Conservation (phyloP, 2,888 invertebrate genomes). For the Drosophila siamana region DNA sequence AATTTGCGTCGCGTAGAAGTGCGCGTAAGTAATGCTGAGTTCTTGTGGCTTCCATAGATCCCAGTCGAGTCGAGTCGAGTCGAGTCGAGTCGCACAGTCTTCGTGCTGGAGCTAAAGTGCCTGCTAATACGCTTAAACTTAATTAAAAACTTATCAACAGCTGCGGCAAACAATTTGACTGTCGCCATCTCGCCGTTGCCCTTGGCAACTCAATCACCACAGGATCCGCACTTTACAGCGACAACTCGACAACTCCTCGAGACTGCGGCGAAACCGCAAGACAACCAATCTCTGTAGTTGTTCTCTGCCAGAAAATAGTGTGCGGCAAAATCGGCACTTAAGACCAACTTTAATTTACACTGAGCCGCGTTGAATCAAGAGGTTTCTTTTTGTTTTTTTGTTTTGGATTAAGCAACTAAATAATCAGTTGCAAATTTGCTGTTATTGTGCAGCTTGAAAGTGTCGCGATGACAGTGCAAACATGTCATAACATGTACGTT, state of each 20-base stretch:
- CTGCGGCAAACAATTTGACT: slow-evolving; percentile 68
- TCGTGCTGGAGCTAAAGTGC: slow-evolving; percentile 49
- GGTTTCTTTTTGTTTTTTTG: too few relatives aligned
- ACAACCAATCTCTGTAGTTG: background rate
- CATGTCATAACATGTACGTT: slow-evolving; percentile 70
- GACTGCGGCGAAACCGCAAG: slow-evolving; percentile 8
- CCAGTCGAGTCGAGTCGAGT: background rate
- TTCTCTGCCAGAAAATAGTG: background rate
- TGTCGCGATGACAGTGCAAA: slow-evolving; percentile 40
- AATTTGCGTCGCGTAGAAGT: slow-evolving; percentile 23
- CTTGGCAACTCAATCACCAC: slow-evolving; percentile 33
- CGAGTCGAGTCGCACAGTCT: background rate
- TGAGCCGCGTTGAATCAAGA: too few relatives aligned
- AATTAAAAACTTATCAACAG: slow-evolving; percentile 79
- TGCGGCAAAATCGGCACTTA: background rate
- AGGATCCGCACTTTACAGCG: slow-evolving; percentile 15
- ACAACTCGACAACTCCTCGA: too few relatives aligned
- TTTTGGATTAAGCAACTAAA: slow-evolving; percentile 1
- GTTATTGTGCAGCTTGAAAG: slow-evolving; percentile 12
- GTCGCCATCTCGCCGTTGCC: slow-evolving; percentile 37
- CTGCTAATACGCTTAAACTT: slow-evolving; percentile 73
- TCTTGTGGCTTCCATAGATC: slow-evolving; percentile 49
- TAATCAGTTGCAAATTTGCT: slow-evolving; percentile 1
- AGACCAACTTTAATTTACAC: slow-evolving; percentile 1
- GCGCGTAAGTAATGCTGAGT: slow-evolving; percentile 34